Evolutionary conservation across 2,797 vertebrate genomes (phyloP).

Genomic region (Mallotus villosus): DNA sequence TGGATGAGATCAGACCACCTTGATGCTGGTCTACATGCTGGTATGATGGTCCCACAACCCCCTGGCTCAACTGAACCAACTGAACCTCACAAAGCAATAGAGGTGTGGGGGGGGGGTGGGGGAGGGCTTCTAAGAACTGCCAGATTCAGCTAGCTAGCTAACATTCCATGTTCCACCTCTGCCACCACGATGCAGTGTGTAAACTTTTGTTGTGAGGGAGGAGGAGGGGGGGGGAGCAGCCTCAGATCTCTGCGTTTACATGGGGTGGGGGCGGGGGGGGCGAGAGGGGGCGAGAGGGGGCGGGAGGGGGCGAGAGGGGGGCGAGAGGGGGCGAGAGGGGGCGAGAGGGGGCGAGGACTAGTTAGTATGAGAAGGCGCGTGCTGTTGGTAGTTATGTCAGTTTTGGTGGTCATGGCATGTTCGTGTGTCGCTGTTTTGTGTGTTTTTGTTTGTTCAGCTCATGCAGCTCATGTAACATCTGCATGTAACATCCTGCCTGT

Average conservation of each 20-base stretch:
- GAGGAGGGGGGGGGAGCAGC: conserved; percentile 74
- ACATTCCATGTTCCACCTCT: conserved; percentile 23
- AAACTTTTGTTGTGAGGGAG: conserved; percentile 30
- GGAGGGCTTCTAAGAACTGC: conserved; percentile 26
- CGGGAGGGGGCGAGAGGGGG: conserved; percentile 60
- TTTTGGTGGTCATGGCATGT: conserved; percentile 24
- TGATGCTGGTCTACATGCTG: neutral
- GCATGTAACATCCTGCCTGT: conserved; percentile 36
- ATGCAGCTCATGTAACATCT: conserved; percentile 41
- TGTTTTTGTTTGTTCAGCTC: conserved; percentile 43
- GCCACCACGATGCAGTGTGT: conserved; percentile 36
- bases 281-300: too few relatives aligned
- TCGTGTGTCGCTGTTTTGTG: conserved; percentile 26
- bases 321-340: too few relatives aligned
- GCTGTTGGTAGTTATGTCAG: conserved; percentile 38
- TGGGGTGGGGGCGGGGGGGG: conserved; percentile 18
- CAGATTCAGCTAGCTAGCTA: conserved; percentile 25
- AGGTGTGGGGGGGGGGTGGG: neutral
- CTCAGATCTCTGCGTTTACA: conserved; percentile 68
- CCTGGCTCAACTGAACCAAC: conserved; percentile 8
- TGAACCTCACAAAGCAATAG: conserved; percentile 30
- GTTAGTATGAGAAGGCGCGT: conserved; percentile 58
- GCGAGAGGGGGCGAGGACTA: neutral
- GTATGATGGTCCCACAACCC: conserved; percentile 2
- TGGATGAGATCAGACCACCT: neutral